A percentile compares a stretch with the other conserved stretches of the same genome.
These are phyloP conservation scores for Mercenaria mercenaria DNA, from an alignment of 1,140 invertebrate species.

Conservation along the genomic window DNA sequence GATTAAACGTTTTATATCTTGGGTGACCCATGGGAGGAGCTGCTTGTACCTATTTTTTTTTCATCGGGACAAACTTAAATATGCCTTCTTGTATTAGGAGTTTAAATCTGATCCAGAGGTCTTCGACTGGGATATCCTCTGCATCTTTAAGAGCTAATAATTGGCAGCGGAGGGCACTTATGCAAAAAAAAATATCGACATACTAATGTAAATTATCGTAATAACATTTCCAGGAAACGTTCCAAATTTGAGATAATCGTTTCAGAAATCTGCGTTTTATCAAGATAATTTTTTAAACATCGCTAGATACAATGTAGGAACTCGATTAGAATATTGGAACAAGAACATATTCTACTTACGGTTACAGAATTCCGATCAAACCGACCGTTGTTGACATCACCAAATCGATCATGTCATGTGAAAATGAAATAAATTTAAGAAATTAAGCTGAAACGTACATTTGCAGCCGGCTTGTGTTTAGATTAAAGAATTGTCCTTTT, in stretches of 20 bases:
- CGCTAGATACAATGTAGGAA: background rate
- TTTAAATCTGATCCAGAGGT: too few species aligned
- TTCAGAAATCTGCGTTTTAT: background rate
- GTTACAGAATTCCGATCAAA: background rate
- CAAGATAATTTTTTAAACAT: background rate
- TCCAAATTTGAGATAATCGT: background rate
- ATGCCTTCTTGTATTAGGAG: too few species aligned
- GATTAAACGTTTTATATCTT: too few species aligned
- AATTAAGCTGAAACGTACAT: background rate
- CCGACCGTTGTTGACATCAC: background rate
- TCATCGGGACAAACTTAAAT: too few species aligned
- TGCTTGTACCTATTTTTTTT: too few species aligned
- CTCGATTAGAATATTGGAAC: background rate
- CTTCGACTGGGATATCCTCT: too few species aligned
- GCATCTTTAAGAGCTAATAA: too few species aligned
- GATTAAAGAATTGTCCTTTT: background rate
- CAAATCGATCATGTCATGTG: constrained; percentile 13
- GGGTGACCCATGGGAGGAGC: too few species aligned
- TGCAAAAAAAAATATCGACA: background rate
- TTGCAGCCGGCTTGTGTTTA: background rate
- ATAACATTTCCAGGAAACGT: too few species aligned
- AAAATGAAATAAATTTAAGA: background rate
- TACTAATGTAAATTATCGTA: background rate
- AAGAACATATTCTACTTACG: background rate
- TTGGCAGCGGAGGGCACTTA: too few species aligned